phyloP scores from a whole-genome alignment of 2,113 vertebrate genomes.

The Sinosuthora webbiana region DNA sequence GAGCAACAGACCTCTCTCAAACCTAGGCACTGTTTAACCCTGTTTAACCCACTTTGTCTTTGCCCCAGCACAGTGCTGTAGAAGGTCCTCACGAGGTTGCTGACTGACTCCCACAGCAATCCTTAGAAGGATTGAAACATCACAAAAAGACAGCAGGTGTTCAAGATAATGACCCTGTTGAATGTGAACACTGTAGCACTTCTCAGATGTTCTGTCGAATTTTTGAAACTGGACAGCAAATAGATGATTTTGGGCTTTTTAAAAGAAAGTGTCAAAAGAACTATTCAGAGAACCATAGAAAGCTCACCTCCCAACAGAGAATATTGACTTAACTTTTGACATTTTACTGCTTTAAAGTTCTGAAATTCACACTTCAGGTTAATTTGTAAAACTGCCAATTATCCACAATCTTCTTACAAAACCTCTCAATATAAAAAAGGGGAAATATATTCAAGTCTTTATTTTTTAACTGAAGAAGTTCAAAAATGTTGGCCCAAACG shows the following conservation, averaged over 20 bases:
- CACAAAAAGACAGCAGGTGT: neutral
- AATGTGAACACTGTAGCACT: neutral
- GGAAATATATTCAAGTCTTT: neutral
- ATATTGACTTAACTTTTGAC: neutral
- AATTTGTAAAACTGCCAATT: neutral
- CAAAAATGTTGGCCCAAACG: neutral
- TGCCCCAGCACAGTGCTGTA: neutral
- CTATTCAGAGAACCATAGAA: neutral
- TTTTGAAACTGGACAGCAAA: neutral
- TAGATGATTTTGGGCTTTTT: neutral
- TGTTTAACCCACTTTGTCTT: neutral
- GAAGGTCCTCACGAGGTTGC: neutral
- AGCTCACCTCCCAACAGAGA: neutral
- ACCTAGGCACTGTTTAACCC: neutral
- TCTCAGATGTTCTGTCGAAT: neutral
- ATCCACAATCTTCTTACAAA: neutral
- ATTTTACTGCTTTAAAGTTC: neutral
- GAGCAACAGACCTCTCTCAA: neutral
- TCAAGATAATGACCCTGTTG: neutral
- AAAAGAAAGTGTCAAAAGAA: neutral
- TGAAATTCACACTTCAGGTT: neutral
- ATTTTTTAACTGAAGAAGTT: neutral
- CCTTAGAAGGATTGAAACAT: neutral
- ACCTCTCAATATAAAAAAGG: neutral
- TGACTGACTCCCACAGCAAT: neutral